Base-by-base conservation (phyloP, 1,140 invertebrate genomes). In the Akabosia matsudoensis region DNA sequence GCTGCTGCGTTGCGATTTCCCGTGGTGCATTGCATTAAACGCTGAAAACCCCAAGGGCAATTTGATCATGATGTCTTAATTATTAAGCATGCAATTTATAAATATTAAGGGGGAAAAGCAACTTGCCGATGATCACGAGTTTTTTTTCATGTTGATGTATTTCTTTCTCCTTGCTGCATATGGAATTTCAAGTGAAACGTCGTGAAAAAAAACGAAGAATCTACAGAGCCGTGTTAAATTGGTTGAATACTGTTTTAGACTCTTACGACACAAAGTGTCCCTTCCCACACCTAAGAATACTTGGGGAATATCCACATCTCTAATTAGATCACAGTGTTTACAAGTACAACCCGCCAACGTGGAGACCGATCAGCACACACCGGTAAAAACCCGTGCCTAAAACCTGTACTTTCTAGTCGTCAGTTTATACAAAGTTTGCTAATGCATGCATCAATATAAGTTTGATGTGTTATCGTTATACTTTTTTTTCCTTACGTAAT, bases 51-150 rank as follows among this genome's bases (percentile, higher is more conserved):
- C 61, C 61, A 10, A 4, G 61, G 28, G 61, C 24, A 28, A 30
- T 31, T 67, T 67, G 28, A 67, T 45, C 37, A 67, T 67, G 61
- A 67, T 67, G 61, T 67, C 61, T 67, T 67, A 67, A 67, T 67
- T 67, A 67, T 24, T 61, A n/a, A 61, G 24, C 54, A 61, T 61
- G 54, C 54, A 61, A 61, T 14, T 24, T 61, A 61, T 61, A 61
- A 61, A 61, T 61, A 61, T 51, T n/a, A n/a, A n/a, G n/a, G n/a
- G n/a, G n/a, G n/a, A n/a, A n/a, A n/a, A n/a, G n/a, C n/a, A 45
- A 45, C 18, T 7, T 7, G 37, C 7, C 18, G 37, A 45, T 45
- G 37, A 45, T 45, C 7, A 24, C 24, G 54, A 61, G 54, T 61
- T 7, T 61, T 61, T 14, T 4, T 61, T 61, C 3, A 16, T 61